Conservation (phyloP, 1,140 invertebrate genomes). For the Plutomurus gul region DNA sequence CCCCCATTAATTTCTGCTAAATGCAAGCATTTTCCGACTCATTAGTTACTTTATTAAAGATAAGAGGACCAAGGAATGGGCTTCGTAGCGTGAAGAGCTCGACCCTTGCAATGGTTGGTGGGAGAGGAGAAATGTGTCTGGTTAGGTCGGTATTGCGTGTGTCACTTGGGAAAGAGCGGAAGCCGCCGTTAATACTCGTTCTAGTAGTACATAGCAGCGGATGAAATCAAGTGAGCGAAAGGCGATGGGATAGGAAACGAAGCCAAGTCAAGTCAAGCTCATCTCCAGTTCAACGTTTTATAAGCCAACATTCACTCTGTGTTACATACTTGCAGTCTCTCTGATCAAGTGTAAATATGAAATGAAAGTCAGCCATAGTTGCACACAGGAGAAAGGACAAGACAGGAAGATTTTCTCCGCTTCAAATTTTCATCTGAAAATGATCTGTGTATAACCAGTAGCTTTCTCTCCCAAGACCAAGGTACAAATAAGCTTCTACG, state of each 20-base stretch:
- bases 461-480: neutral
- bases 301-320: neutral
- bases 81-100: neutral
- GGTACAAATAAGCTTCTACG: neutral
- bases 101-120: neutral
- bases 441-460: neutral
- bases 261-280: neutral
- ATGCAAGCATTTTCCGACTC: constrained; percentile 5
- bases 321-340: too few relatives aligned
- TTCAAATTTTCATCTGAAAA: neutral
- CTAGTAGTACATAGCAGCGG: neutral
- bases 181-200: neutral
- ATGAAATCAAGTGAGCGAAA: neutral
- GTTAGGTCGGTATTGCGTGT: neutral
- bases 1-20: neutral
- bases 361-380: neutral
- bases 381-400: neutral
- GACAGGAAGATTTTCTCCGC: neutral
- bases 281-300: neutral
- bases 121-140: neutral
- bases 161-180: constrained; percentile 4
- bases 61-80: neutral
- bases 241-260: neutral
- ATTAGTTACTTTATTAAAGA: constrained; percentile 25
- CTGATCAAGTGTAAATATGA: too few relatives aligned